Evolutionary conservation across 2,113 vertebrate genomes (phyloP).

Genomic region (Albula goreensis): DNA sequence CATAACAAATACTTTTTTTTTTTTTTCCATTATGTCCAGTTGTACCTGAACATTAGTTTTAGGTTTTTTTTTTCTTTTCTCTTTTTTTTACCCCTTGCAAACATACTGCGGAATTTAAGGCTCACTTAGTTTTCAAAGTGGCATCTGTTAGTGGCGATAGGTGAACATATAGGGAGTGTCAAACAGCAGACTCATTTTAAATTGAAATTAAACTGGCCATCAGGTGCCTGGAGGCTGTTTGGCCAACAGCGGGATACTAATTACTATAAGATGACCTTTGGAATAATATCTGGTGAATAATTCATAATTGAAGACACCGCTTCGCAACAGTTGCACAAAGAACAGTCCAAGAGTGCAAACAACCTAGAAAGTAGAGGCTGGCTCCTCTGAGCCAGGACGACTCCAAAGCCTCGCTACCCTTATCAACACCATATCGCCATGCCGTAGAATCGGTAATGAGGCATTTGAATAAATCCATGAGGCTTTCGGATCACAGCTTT

Average conservation of each 20-base stretch:
- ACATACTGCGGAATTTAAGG: slow-evolving; percentile 40
- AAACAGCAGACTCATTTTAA: slow-evolving; percentile 77
- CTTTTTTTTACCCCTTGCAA: slow-evolving; percentile 25
- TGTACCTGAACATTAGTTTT: slow-evolving; percentile 37
- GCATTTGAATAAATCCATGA: slow-evolving; percentile 4
- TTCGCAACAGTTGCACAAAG: slow-evolving; percentile 62
- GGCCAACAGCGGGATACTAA: slow-evolving; percentile 81
- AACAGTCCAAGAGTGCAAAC: slow-evolving; percentile 57
- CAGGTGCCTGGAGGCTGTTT: slow-evolving; percentile 80
- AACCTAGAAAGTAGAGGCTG: slow-evolving; percentile 47
- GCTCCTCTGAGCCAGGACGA: slow-evolving; percentile 38
- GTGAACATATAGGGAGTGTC: slow-evolving; percentile 77
- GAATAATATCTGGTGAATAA: slow-evolving; percentile 81
- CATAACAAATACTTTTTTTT: slow-evolving; percentile 41
- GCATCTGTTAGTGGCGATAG: slow-evolving; percentile 61
- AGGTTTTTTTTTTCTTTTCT: no score
- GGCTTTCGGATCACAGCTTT: neutral
- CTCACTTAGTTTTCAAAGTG: slow-evolving; percentile 69
- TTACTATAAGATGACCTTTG: slow-evolving; percentile 82
- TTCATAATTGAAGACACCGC: slow-evolving; percentile 75
- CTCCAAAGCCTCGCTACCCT: slow-evolving; percentile 18
- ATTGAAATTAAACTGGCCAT: slow-evolving; percentile 82
- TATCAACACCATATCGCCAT: slow-evolving; percentile 5
- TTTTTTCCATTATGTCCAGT: slow-evolving; percentile 21
- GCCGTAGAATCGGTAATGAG: neutral